A percentile compares a stretch with the other conserved stretches of the same genome.
Evolutionary conservation across 2,888 invertebrate genomes (phyloP).

Genomic region (Torymus texanus): DNA sequence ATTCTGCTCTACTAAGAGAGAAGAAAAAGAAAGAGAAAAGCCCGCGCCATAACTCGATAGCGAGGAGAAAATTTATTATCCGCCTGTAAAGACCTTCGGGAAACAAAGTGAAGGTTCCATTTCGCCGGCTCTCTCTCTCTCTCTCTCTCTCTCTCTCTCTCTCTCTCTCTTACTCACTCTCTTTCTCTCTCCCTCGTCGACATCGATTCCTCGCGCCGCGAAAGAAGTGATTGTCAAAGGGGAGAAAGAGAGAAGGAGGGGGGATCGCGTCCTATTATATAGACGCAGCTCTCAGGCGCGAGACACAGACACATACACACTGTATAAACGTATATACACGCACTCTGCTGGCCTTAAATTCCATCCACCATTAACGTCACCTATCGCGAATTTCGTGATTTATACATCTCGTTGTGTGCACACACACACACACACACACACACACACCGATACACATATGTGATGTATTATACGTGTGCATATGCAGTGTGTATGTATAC

Average conservation of each 20-base stretch:
- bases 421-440: no score
- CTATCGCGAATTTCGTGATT: slow-evolving; percentile 45
- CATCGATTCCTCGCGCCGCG: slow-evolving; percentile 22
- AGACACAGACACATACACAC: not conserved
- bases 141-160: not conserved
- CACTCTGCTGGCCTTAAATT: slow-evolving; percentile 23
- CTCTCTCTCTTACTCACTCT: not conserved
- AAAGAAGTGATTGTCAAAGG: not conserved
- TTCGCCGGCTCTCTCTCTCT: slow-evolving; percentile 13
- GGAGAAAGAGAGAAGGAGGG: slow-evolving; percentile 33
- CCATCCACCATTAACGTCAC: slow-evolving; percentile 32
- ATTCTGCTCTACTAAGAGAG: not conserved
- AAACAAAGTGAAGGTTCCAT: slow-evolving; percentile 48
- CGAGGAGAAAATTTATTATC: slow-evolving; percentile 45
- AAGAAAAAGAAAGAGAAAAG: not conserved
- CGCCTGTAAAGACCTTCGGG: slow-evolving; percentile 28
- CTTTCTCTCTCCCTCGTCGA: not conserved
- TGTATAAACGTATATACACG: not conserved
- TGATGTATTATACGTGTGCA: not conserved
- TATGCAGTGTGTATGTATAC: not conserved
- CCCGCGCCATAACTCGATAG: slow-evolving; percentile 33
- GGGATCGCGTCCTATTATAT: slow-evolving; percentile 17
- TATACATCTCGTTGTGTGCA: slow-evolving; percentile 19
- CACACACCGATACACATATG: no score
- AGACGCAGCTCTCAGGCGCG: not conserved